A percentile compares a stretch with the other conserved stretches of the same genome.
phyloP scores from a whole-genome alignment of 2,888 invertebrate genomes.

The Andrena bicolor region DNA sequence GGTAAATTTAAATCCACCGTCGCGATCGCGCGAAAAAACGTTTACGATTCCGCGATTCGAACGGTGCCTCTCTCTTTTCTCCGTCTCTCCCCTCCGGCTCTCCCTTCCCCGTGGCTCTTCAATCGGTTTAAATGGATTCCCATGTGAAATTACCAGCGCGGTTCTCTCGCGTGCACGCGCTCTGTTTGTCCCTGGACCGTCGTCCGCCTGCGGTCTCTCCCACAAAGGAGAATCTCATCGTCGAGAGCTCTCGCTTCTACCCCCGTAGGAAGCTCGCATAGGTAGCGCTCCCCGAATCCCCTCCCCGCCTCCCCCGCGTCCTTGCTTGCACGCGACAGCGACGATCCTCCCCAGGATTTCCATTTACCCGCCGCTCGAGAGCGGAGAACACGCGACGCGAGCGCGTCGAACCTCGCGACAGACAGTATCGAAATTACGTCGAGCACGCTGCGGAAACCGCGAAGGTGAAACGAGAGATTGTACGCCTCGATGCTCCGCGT shows the following conservation, averaged over 20 bases:
- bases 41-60: constrained; percentile 59
- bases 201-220: not conserved
- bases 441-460: constrained; percentile 34
- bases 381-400: not conserved
- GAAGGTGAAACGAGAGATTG: constrained; percentile 50
- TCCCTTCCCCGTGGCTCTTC: not conserved
- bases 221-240: constrained; percentile 6
- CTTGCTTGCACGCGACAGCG: constrained; percentile 2
- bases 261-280: constrained; percentile 3
- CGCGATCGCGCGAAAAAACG: constrained; percentile 70
- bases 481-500: not conserved
- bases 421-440: constrained; percentile 40
- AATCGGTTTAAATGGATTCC: constrained; percentile 61
- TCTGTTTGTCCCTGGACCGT: constrained; percentile 47
- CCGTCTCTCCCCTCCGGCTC: not conserved
- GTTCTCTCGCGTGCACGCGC: constrained; percentile 34
- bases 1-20: constrained; percentile 78
- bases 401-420: not conserved
- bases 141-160: constrained; percentile 64
- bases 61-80: constrained; percentile 41
- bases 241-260: not conserved
- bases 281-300: not conserved
- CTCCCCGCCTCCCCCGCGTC: no score
- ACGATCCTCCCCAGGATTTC: constrained; percentile 12
- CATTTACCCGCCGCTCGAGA: constrained; percentile 13